Base-by-base conservation (phyloP, 2,888 invertebrate genomes). In the Sesamia inferens region DNA sequence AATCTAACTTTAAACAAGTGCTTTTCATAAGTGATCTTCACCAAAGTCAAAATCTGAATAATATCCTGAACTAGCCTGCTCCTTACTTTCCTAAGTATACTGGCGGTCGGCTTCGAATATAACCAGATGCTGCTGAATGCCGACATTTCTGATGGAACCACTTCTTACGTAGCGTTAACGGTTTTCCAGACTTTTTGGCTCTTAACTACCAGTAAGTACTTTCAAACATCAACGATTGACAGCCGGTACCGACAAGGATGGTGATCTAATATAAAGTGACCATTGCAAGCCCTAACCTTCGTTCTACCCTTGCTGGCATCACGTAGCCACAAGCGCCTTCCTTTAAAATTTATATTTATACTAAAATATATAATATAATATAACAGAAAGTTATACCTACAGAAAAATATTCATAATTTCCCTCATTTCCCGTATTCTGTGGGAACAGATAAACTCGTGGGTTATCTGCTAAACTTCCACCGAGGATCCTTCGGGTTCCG, bases 401-500 rank as follows among this genome's bases (percentile, higher is more conserved):
- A 44, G 19, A 81, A 78, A 76, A 73, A 75, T 78, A 78, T 68
- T 68, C 42, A 73, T 74, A 64, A 69, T 69, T 73, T 63, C 51
- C 47, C 14, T 39, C 86, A 90, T 89, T 70, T 64, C 62, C 48
- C 58, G 57, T 69, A 59, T 64, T 88, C 85, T 78, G 74, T 55
- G 57, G 74, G 61, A 65, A 75, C 73, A 79, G 79, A 81, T 76
- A 84, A 83, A 84, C 79, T 75, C 76, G 62, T 59, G 84, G 78
- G 74, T 76, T 80, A 85, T 86, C 81, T 58, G 39, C 16, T n/a
- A 77, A 82, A 82, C 14, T 82, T 81, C 78, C 66, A 54, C 59
- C 59, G 51, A 63, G 64, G 65, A 47, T 65, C 74, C 74, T 69
- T 58, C 55, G 61, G 67, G 81, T 83, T 77, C 86, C 83, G 77